A percentile compares a stretch with the other conserved stretches of the same genome.
These are phyloP conservation scores for Synergus japonicus DNA, from an alignment of 2,888 invertebrate genomes.

Conservation along the genomic window DNA sequence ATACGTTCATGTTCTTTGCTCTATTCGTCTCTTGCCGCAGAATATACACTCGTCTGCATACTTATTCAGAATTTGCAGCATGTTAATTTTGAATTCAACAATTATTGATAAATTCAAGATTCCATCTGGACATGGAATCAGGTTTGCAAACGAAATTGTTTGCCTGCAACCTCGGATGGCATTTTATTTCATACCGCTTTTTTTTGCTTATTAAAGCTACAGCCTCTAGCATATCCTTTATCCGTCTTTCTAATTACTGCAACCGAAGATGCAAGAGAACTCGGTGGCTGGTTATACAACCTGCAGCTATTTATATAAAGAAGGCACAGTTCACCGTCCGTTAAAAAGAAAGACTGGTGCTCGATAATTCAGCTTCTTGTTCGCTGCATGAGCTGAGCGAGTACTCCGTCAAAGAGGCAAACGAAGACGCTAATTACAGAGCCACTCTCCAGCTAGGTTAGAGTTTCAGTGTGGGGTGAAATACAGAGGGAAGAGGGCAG, in stretches of 20 bases:
- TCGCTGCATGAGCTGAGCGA: conserved; percentile 23
- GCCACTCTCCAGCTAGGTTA: conserved; percentile 36
- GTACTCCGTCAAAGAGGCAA: conserved; percentile 35
- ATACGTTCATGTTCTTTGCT: not conserved
- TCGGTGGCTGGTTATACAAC: conserved; percentile 30
- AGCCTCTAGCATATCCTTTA: not conserved
- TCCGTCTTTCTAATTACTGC: conserved; percentile 26
- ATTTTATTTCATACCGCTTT: not conserved
- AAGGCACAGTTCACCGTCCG: conserved; percentile 25
- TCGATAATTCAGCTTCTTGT: conserved; percentile 42
- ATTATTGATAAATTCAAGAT: too few relatives aligned
- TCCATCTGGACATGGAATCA: too few relatives aligned
- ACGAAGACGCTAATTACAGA: conserved; percentile 40
- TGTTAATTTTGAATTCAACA: too few relatives aligned
- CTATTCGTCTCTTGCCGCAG: not conserved
- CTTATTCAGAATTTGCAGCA: too few relatives aligned
- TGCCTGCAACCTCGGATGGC: not conserved
- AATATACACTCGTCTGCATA: not conserved
- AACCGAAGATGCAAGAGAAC: conserved; percentile 31
- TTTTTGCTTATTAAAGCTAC: not conserved
- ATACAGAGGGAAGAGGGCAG: conserved; percentile 12
- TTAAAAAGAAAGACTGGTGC: conserved; percentile 33
- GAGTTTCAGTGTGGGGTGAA: conserved; percentile 32
- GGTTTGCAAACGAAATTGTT: too few relatives aligned
- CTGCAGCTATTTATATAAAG: conserved; percentile 34